Evolutionary conservation across 2,888 invertebrate species (phyloP).

Genomic region (Agelastica alni): DNA sequence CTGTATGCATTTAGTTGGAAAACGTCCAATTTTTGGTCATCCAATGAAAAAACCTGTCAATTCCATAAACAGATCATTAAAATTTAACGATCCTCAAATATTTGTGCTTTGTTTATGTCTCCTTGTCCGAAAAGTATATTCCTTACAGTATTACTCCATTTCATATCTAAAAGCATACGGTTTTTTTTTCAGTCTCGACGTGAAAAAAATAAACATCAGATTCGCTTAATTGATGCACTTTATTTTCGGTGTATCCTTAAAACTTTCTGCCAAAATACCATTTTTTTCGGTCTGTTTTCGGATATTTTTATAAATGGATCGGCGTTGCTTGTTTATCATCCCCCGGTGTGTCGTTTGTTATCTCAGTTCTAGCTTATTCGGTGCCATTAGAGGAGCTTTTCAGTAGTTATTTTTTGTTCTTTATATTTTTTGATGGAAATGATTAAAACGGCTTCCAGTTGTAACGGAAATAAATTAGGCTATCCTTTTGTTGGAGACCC

Average conservation of each 20-base stretch:
- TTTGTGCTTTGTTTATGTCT: no score
- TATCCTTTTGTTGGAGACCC: no score
- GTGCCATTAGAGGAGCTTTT: slow-evolving; percentile 24
- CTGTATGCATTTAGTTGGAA: no score
- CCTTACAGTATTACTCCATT: neutral
- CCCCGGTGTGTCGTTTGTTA: slow-evolving; percentile 20
- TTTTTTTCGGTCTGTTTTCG: slow-evolving; percentile 36
- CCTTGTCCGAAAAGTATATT: no score
- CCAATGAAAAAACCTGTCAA: no score
- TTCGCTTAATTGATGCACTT: slow-evolving; percentile 25
- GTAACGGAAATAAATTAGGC: no score
- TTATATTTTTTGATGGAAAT: no score
- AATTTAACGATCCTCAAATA: no score
- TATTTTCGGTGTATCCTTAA: slow-evolving; percentile 39
- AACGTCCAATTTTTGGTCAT: no score
- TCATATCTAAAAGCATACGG: neutral
- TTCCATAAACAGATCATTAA: no score
- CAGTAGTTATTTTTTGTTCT: no score
- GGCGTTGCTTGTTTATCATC: slow-evolving; percentile 33
- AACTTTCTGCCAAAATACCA: slow-evolving; percentile 36
- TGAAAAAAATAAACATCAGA: slow-evolving; percentile 14
- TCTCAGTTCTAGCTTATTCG: slow-evolving; percentile 25
- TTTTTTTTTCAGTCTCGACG: slow-evolving; percentile 1
- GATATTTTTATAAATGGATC: slow-evolving; percentile 31
- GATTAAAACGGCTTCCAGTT: no score